These are phyloP conservation scores for Podarcis cretensis DNA, from an alignment of 2,113 vertebrate species.

Conservation along the genomic window DNA sequence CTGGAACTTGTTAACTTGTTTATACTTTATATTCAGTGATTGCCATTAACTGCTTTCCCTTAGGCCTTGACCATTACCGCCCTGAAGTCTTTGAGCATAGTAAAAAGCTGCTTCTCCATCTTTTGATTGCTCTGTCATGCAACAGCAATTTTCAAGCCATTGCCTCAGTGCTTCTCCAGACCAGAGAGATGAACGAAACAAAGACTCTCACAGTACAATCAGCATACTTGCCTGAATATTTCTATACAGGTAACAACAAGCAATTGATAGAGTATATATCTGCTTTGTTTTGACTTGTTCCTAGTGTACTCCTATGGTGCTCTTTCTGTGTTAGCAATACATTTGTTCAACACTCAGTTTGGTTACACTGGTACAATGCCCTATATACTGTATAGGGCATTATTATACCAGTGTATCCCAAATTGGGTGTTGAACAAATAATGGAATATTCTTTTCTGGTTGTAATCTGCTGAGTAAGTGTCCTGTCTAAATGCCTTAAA, in stretches of 20 bases:
- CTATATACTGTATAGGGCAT: too few relatives aligned
- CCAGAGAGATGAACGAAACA: constrained; percentile 91
- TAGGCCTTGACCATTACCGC: constrained; percentile 97
- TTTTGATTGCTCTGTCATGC: constrained; percentile 93
- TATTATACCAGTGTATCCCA: background rate
- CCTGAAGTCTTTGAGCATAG: constrained; percentile 98
- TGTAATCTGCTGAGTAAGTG: too few relatives aligned
- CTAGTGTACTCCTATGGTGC: background rate
- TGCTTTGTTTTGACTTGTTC: background rate
- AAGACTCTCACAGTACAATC: constrained; percentile 94
- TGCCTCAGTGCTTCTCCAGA: constrained; percentile 94
- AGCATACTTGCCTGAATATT: constrained; percentile 88
- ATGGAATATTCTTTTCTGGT: too few relatives aligned
- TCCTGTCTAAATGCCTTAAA: too few relatives aligned
- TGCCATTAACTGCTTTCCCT: constrained; percentile 50
- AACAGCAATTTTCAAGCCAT: constrained; percentile 95
- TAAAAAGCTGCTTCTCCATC: constrained; percentile 93
- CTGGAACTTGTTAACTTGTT: constrained; percentile 61
- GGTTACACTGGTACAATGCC: too few relatives aligned
- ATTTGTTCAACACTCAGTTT: background rate
- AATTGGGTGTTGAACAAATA: too few relatives aligned
- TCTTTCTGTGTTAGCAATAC: background rate
- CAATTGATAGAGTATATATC: background rate
- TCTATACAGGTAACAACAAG: constrained; percentile 86
- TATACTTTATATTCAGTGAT: constrained; percentile 48